Evolutionary conservation across 1,140 invertebrate species (phyloP), one percentile per base, ranked within the genome.

Genomic region (Pinna nobilis): DNA sequence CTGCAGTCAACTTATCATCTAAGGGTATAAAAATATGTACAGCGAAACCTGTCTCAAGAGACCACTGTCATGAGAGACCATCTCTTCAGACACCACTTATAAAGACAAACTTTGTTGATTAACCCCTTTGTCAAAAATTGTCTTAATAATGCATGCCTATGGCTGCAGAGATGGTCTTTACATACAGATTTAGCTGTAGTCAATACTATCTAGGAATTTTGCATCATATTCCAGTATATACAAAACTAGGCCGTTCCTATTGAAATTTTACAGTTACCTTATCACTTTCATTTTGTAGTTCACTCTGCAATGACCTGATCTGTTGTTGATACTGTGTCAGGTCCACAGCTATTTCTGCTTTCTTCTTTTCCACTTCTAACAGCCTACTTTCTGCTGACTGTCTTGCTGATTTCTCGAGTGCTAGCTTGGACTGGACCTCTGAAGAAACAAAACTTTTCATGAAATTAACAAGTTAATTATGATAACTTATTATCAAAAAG

Each of bases 321-420:
- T 95, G 92, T 82, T 97, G 94, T 82, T 97, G 94, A 15, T 97
- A 94, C 89, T 98, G 96, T 9, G 95, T 91, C 85, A 97, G 95
- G 88, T 98, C 97, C 4, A 98, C 95, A 20, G 94, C 94, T 0
- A 98, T 89, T 94, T 98, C 97, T 6, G 95, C 97, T 83, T 97
- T 94, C 87, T 97, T 95, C 9, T 97, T 91, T 87, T 98, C 97
- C 81, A 96, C 95, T 84, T 98, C 96, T 86, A 98, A 95, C 9
- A 93, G 93, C 28, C 92, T 92, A 44, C 94, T 91, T 84, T 98
- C 96, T 0, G 95, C 93, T 71, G 94, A 93, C 84, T 96, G 94
- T 60, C 96, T 91, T 0, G 93, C 92, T 53, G 91, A 92, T 85
- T 96, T 96, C 86, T 98, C 96, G 86, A 97, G 95, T 81, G 95